Conservation (phyloP, 2,113 vertebrate genomes). For the Nematolebias whitei region DNA sequence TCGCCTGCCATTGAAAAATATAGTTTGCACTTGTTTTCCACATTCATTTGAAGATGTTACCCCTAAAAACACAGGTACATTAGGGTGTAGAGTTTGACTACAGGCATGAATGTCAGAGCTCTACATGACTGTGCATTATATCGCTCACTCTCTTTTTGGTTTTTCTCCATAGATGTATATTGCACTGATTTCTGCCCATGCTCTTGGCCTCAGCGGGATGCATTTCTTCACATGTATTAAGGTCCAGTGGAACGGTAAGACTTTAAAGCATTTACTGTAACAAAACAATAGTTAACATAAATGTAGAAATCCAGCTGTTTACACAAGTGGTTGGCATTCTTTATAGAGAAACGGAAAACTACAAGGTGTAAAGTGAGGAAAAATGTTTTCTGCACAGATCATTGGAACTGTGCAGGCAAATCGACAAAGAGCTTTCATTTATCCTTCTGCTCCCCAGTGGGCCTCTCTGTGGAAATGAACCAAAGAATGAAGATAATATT, state of each 20-base stretch:
- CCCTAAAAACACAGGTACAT: neutral
- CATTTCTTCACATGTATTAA: constrained; percentile 95
- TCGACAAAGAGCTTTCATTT: constrained; percentile 20
- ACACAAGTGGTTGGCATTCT: neutral
- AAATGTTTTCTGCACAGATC: constrained; percentile 23
- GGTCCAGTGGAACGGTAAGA: constrained; percentile 95
- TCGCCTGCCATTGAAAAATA: neutral
- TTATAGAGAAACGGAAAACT: neutral
- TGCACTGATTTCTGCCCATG: constrained; percentile 91
- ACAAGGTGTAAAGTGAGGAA: neutral
- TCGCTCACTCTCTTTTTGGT: neutral
- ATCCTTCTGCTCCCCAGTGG: constrained; percentile 15
- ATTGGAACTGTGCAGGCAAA: constrained; percentile 12
- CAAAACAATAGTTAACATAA: neutral
- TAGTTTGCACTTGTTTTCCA: constrained; percentile 1
- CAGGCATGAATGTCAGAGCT: neutral
- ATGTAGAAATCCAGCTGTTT: neutral
- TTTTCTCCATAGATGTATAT: constrained; percentile 89
- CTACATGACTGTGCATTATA: no score
- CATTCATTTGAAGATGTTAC: neutral
- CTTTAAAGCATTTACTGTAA: neutral
- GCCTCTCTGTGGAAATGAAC: constrained; percentile 7
- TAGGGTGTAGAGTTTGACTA: neutral
- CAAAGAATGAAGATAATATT: constrained; percentile 21
- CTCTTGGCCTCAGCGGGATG: constrained; percentile 89